A percentile compares a stretch with the other conserved stretches of the same genome.
phyloP scores from a whole-genome alignment of 2,797 vertebrate genomes.

The Oryzias sinensis region DNA sequence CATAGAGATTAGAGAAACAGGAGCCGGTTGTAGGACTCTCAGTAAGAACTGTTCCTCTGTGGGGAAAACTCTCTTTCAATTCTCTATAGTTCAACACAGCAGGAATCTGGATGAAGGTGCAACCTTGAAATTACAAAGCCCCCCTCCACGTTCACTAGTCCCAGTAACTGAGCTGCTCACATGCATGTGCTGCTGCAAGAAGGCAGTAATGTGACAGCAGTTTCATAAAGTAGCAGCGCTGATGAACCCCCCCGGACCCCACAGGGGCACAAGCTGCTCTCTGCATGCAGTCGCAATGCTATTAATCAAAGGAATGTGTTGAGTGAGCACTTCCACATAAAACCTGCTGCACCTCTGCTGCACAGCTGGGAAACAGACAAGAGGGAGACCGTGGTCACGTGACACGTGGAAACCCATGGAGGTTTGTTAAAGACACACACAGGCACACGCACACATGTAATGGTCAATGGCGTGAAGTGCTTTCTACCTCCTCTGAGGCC shows the following conservation, averaged over 20 bases:
- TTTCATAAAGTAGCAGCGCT: constrained; percentile 44
- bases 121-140: constrained; percentile 37
- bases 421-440: too few species aligned
- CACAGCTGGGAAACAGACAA: too few species aligned
- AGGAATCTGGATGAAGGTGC: constrained; percentile 10
- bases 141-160: constrained; percentile 18
- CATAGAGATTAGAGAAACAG: constrained; percentile 42
- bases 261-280: constrained; percentile 41
- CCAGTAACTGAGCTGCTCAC: constrained; percentile 10
- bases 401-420: too few species aligned
- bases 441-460: too few species aligned
- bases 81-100: constrained; percentile 4
- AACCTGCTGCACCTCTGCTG: constrained; percentile 23
- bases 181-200: constrained; percentile 42
- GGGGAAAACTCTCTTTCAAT: constrained; percentile 13
- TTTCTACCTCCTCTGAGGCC: too few species aligned
- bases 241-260: constrained; percentile 47
- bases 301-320: constrained; percentile 77
- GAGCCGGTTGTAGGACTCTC: too few species aligned
- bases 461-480: too few species aligned
- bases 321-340: constrained; percentile 64
- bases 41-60: constrained; percentile 23
- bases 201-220: constrained; percentile 39
- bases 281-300: constrained; percentile 64
- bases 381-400: too few species aligned